Evolutionary conservation across 2,113 vertebrate species (phyloP).

Genomic region (Labrus mixtus): DNA sequence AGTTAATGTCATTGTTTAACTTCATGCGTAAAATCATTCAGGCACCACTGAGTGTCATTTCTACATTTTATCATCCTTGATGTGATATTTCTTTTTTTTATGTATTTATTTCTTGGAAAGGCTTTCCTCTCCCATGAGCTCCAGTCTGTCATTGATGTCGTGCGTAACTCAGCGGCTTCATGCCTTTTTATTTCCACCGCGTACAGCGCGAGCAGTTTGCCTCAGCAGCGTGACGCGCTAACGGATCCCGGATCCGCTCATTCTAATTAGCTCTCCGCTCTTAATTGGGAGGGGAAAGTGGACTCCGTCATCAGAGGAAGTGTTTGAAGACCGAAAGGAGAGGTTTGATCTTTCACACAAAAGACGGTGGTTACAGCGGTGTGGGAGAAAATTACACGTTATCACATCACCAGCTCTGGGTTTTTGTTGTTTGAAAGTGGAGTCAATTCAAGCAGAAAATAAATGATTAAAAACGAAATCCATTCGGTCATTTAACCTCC

Average conservation of each 20-base stretch:
- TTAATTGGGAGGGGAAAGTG: slow-evolving; percentile 78
- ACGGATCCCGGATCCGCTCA: slow-evolving; percentile 65
- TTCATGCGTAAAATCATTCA: neutral
- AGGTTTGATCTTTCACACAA: slow-evolving; percentile 48
- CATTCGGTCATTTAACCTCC: neutral
- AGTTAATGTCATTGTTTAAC: neutral
- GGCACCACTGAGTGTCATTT: neutral
- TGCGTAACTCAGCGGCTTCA: slow-evolving; percentile 21
- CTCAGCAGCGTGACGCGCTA: slow-evolving; percentile 22
- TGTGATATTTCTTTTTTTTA: too few species aligned
- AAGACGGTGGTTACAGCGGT: slow-evolving; percentile 29
- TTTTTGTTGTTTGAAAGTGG: slow-evolving; percentile 34
- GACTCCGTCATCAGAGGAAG: slow-evolving; percentile 70
- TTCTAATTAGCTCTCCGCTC: slow-evolving; percentile 82
- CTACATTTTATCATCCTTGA: neutral
- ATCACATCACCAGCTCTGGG: slow-evolving; percentile 33
- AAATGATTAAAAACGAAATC: slow-evolving; percentile 11
- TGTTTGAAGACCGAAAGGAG: slow-evolving; percentile 47
- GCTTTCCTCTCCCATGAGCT: neutral
- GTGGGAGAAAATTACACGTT: slow-evolving; percentile 41
- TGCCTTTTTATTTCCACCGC: slow-evolving; percentile 1
- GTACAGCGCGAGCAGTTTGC: slow-evolving; percentile 20
- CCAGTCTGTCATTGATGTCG: slow-evolving; percentile 23
- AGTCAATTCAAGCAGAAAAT: slow-evolving; percentile 21
- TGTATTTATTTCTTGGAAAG: neutral